Percentiles rank a stretch among this genome's conserved stretches.
Conservation (phyloP, 2,797 vertebrate genomes). For the Borostomias antarcticus region DNA sequence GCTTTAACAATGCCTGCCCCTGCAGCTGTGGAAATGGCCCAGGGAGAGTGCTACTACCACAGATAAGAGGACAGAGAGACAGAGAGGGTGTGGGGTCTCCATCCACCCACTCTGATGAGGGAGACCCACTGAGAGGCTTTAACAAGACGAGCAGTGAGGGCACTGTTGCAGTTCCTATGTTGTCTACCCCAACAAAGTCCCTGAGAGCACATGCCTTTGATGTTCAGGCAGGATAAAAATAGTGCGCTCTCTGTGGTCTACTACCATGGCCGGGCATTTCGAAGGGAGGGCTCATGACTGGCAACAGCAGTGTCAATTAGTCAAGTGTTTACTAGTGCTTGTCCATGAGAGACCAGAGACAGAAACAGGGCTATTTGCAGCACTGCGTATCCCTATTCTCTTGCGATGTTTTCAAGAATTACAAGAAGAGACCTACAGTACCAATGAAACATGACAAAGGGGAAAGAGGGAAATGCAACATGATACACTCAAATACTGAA, state of each 20-base stretch:
- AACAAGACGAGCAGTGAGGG: conserved; percentile 73
- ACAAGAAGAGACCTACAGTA: background rate
- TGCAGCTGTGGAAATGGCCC: conserved; percentile 46
- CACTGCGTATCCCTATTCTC: conserved; percentile 17
- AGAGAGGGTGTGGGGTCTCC: conserved; percentile 57
- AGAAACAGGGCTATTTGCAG: conserved; percentile 48
- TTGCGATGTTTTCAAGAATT: background rate
- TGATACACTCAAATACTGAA: background rate
- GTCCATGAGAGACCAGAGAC: conserved; percentile 50
- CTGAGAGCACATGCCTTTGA: conserved; percentile 68
- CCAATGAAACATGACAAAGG: background rate
- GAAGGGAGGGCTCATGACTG: conserved; percentile 60
- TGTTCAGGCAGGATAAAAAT: conserved; percentile 72
- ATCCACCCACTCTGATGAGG: conserved; percentile 54
- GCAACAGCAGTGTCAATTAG: conserved; percentile 75
- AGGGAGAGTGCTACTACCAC: conserved; percentile 43
- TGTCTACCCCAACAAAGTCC: conserved; percentile 57
- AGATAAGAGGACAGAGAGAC: conserved; percentile 54
- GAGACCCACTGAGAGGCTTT: conserved; percentile 65
- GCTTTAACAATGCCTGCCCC: conserved; percentile 52
- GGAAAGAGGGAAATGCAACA: background rate
- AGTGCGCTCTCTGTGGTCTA: conserved; percentile 59
- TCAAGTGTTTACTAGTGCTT: conserved; percentile 67
- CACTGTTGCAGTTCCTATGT: conserved; percentile 48
- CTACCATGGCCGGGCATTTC: conserved; percentile 56